Conservation (phyloP, 2,888 invertebrate species). For the Macrostomum cliftonense region DNA sequence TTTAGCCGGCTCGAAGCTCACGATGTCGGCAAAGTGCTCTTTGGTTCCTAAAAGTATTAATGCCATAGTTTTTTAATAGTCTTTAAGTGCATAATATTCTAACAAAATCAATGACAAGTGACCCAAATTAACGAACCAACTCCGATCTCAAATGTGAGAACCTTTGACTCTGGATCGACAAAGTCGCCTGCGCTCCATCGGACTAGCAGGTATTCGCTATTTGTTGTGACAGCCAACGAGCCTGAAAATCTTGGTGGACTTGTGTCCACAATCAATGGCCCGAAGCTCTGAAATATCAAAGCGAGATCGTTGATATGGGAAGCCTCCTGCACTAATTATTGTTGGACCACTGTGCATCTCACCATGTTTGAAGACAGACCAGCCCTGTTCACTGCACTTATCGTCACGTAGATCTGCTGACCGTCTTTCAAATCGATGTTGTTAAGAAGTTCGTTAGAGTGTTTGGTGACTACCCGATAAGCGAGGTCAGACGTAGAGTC, state of each 20-base stretch:
- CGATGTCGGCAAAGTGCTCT: not conserved
- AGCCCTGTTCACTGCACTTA: slow-evolving; percentile 18
- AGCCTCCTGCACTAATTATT: too few relatives aligned
- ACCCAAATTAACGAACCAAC: not conserved
- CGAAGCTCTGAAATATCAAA: not conserved
- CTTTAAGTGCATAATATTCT: too few relatives aligned
- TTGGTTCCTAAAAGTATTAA: not conserved
- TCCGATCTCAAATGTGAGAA: not conserved
- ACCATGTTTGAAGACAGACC: slow-evolving; percentile 13
- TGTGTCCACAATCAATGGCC: not conserved
- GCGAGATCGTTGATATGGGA: too few relatives aligned
- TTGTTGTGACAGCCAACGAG: not conserved
- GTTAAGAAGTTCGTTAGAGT: slow-evolving; percentile 13
- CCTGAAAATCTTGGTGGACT: slow-evolving; percentile 1
- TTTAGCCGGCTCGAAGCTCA: not conserved
- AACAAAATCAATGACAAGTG: too few relatives aligned
- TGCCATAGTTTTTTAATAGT: too few relatives aligned
- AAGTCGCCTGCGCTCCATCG: not conserved
- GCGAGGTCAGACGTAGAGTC: slow-evolving; percentile 4
- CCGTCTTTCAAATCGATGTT: slow-evolving; percentile 18
- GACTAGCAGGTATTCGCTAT: not conserved
- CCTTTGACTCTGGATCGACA: not conserved
- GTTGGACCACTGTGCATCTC: slow-evolving; percentile 9
- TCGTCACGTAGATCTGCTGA: slow-evolving; percentile 16
- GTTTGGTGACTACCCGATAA: slow-evolving; percentile 5